A percentile compares a stretch with the other conserved stretches of the same genome.
Evolutionary conservation across 2,797 vertebrate species (phyloP).

Genomic region (Synanceia verrucosa): DNA sequence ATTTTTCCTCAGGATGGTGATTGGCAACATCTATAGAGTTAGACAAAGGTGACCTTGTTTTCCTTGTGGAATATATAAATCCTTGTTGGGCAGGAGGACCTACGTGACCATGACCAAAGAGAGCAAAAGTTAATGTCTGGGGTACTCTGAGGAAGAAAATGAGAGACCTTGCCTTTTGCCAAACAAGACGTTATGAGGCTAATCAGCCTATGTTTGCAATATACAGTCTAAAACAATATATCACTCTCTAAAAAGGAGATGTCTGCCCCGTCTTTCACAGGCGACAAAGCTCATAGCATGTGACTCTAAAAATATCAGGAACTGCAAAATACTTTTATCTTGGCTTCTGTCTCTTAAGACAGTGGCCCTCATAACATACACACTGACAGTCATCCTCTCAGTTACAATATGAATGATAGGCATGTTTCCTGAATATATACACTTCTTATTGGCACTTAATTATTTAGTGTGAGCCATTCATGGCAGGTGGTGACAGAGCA

Average conservation of each 20-base stretch:
- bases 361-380: neutral
- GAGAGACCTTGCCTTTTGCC: neutral
- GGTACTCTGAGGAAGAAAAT: slow-evolving; percentile 5
- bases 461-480: slow-evolving; percentile 9
- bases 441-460: slow-evolving; percentile 4
- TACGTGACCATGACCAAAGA: slow-evolving; percentile 10
- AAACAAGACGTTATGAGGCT: neutral
- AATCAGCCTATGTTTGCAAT: neutral
- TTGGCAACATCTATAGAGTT: slow-evolving; percentile 18
- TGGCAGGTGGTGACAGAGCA: slow-evolving; percentile 26
- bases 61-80: slow-evolving; percentile 20
- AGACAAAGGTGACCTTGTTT: slow-evolving; percentile 25
- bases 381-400: neutral
- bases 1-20: slow-evolving; percentile 13
- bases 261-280: neutral
- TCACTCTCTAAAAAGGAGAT: neutral
- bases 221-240: neutral
- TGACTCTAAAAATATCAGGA: neutral
- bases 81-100: slow-evolving; percentile 7
- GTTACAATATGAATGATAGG: neutral
- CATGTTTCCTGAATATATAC: neutral
- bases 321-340: neutral
- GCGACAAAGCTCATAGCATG: neutral
- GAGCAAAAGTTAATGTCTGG: neutral
- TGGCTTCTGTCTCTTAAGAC: neutral